These are phyloP conservation scores for Caenorhabditis remanei DNA, from an alignment of 1,140 invertebrate genomes.

Conservation along the genomic window DNA sequence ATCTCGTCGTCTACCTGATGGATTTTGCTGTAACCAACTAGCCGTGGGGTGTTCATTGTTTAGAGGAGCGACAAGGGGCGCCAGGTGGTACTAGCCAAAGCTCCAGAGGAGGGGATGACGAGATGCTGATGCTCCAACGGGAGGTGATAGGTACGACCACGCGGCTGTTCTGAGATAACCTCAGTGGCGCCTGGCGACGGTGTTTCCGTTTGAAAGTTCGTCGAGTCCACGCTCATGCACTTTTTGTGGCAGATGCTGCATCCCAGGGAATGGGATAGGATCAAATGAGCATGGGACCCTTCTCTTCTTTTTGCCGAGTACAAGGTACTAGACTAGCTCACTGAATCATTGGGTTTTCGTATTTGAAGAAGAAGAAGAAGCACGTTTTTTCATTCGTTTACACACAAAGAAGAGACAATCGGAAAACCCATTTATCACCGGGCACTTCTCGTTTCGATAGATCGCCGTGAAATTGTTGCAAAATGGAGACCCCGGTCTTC, in stretches of 20 bases:
- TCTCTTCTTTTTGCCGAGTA: neutral
- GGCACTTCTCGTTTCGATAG: slow-evolving; percentile 10
- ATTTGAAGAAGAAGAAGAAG: neutral
- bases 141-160: slow-evolving; percentile 44
- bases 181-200: too few species aligned
- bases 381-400: neutral
- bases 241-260: slow-evolving; percentile 13
- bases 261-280: neutral
- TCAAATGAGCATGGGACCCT: neutral
- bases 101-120: too few species aligned
- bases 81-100: neutral
- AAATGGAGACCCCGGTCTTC: neutral
- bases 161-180: slow-evolving; percentile 1
- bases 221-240: slow-evolving; percentile 3
- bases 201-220: neutral
- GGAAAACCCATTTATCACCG: slow-evolving; percentile 34
- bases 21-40: neutral
- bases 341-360: neutral
- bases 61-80: neutral
- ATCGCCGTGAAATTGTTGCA: slow-evolving; percentile 51
- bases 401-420: slow-evolving; percentile 10
- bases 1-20: slow-evolving; percentile 27
- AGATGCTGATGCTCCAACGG: too few species aligned
- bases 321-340: slow-evolving; percentile 22
- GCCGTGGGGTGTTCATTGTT: neutral